These are phyloP conservation scores for Microplitis demolitor DNA, from an alignment of 1,140 invertebrate genomes.

Conservation along the genomic window DNA sequence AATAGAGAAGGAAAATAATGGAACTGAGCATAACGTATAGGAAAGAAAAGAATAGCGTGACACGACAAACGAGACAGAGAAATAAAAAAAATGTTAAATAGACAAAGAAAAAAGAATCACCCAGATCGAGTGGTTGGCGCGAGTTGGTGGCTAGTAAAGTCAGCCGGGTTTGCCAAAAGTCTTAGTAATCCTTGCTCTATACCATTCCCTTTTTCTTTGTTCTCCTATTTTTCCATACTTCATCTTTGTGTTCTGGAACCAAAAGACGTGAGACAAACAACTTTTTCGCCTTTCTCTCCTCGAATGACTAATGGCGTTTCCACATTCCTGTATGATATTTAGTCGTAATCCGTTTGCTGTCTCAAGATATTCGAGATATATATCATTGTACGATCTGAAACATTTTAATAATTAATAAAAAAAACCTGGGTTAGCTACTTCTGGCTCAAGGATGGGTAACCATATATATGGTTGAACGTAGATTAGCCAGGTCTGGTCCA, in stretches of 20 bases:
- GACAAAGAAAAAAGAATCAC: constrained; percentile 34
- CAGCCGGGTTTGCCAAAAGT: constrained; percentile 51
- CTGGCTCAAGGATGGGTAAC: too few species aligned
- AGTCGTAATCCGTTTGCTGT: constrained; percentile 44
- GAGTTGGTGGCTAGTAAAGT: constrained; percentile 46
- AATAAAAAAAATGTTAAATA: constrained; percentile 28
- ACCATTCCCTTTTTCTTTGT: constrained; percentile 38
- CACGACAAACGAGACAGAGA: constrained; percentile 5
- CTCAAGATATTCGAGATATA: constrained; percentile 37
- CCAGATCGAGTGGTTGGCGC: constrained; percentile 42
- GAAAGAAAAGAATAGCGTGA: constrained; percentile 1
- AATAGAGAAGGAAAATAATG: constrained; percentile 16
- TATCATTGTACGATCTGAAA: neutral
- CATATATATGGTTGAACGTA: too few species aligned
- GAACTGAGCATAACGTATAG: constrained; percentile 13
- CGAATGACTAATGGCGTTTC: constrained; percentile 50
- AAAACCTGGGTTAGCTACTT: too few species aligned
- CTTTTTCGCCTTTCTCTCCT: constrained; percentile 51
- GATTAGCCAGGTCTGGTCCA: too few species aligned
- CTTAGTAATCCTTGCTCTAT: constrained; percentile 1
- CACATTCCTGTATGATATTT: constrained; percentile 48
- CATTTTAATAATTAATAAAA: neutral
- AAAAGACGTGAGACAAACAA: constrained; percentile 53
- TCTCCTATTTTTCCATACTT: constrained; percentile 25
- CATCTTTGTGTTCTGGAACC: constrained; percentile 27